Conservation (phyloP, 2,888 invertebrate genomes). For the Leptura quadrifasciata region DNA sequence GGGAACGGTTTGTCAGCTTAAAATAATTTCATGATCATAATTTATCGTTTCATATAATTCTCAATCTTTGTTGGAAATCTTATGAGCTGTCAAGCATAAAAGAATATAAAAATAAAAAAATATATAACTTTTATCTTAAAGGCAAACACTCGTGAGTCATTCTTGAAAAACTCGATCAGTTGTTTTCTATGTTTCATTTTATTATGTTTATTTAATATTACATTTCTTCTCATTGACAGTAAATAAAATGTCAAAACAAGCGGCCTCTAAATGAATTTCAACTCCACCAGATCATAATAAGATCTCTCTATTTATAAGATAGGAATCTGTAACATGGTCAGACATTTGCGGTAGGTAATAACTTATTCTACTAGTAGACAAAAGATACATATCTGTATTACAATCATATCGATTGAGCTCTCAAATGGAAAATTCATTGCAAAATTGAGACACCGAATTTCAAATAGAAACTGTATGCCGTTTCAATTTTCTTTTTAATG, state of each 20-base stretch:
- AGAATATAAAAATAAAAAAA: constrained; percentile 3
- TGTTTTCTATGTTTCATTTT: background rate
- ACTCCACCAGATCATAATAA: background rate
- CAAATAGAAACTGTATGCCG: background rate
- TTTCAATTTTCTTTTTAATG: no score
- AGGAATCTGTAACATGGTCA: background rate
- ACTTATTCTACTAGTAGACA: background rate
- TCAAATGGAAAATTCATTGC: background rate
- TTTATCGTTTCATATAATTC: background rate
- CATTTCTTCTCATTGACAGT: background rate
- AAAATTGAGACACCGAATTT: background rate
- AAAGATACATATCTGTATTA: background rate
- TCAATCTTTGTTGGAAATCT: background rate
- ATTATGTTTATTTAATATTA: constrained; percentile 7
- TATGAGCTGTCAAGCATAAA: background rate
- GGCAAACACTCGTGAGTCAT: background rate
- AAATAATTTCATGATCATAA: background rate
- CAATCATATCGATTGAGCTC: background rate
- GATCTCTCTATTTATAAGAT: constrained; percentile 7
- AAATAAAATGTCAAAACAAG: constrained; percentile 6
- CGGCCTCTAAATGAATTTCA: background rate
- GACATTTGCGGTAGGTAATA: background rate
- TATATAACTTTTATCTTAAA: constrained; percentile 4
- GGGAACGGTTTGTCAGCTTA: background rate
- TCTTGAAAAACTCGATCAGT: background rate